Percentiles rank a stretch among this genome's conserved stretches.
Conservation (phyloP, 2,113 vertebrate species). For the Lonchura striata region DNA sequence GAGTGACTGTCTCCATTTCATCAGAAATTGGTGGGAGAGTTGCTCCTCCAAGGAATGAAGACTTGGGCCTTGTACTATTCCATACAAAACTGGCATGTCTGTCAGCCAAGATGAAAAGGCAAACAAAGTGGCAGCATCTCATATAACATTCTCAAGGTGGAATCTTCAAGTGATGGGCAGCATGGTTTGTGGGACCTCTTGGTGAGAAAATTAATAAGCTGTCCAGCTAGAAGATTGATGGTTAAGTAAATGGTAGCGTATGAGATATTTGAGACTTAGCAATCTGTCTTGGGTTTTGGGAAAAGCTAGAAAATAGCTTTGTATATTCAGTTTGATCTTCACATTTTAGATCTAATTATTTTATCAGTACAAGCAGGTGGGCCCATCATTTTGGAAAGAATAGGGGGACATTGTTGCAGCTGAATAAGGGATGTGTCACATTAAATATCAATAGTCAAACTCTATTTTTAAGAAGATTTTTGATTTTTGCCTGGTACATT, state of each 20-base stretch:
- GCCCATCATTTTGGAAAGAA: not conserved
- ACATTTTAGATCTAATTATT: not conserved
- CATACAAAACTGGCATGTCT: not conserved
- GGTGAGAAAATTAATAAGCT: not conserved
- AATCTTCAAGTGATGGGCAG: not conserved
- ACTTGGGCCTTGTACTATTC: not conserved
- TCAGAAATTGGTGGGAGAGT: not conserved
- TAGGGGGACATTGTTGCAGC: not conserved
- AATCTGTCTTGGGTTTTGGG: not conserved
- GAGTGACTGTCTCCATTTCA: not conserved
- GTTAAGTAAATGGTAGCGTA: not conserved
- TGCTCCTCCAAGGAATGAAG: not conserved
- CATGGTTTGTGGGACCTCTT: not conserved
- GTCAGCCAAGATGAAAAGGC: not conserved
- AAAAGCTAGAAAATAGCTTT: not conserved
- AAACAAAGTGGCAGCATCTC: not conserved
- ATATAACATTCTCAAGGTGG: not conserved
- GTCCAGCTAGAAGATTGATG: not conserved
- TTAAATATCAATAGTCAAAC: not conserved
- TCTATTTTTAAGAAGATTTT: not conserved
- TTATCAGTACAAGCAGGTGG: not conserved
- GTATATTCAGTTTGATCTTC: not conserved
- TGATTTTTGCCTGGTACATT: not conserved
- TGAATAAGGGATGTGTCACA: not conserved
- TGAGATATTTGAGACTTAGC: not conserved